Percentiles rank a stretch among this genome's conserved stretches.
phyloP scores from a whole-genome alignment of 1,140 invertebrate genomes.

The Dufourea novaeangliae region DNA sequence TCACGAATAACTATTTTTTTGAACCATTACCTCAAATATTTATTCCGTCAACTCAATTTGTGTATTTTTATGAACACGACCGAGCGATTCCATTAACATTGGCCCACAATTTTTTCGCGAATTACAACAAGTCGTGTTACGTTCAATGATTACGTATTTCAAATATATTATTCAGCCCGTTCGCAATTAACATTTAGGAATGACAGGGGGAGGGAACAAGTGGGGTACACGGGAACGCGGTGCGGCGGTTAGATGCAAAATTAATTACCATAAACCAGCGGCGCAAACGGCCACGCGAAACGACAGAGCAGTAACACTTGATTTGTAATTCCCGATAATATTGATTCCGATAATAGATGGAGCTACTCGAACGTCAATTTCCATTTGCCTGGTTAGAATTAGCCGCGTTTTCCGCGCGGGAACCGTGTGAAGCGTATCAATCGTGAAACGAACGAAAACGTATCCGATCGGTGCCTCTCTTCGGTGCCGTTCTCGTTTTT shows the following conservation, averaged over 20 bases:
- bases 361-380: constrained; percentile 46
- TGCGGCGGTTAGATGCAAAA: background rate
- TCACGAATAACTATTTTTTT: too few relatives aligned
- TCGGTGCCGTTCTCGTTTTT: constrained; percentile 11
- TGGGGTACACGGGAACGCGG: background rate
- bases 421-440: constrained; percentile 35
- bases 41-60: too few relatives aligned
- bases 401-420: constrained; percentile 32
- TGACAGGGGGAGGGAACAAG: too few relatives aligned
- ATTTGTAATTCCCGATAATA: constrained; percentile 39
- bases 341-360: constrained; percentile 41
- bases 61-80: too few relatives aligned
- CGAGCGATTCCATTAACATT: too few relatives aligned
- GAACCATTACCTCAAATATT: too few relatives aligned
- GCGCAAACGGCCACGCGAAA: background rate
- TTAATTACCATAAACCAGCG: constrained; percentile 4
- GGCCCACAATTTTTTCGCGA: too few relatives aligned
- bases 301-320: constrained; percentile 17
- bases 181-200: background rate
- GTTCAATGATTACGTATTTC: too few relatives aligned
- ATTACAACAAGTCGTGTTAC: too few relatives aligned
- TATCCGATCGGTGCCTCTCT: background rate
- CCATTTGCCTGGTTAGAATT: constrained; percentile 44
- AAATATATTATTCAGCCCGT: background rate
- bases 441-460: constrained; percentile 35